Percentiles rank a stretch among this genome's conserved stretches.
phyloP scores from a whole-genome alignment of 2,888 invertebrate genomes.

The Diplolepis rosae region DNA sequence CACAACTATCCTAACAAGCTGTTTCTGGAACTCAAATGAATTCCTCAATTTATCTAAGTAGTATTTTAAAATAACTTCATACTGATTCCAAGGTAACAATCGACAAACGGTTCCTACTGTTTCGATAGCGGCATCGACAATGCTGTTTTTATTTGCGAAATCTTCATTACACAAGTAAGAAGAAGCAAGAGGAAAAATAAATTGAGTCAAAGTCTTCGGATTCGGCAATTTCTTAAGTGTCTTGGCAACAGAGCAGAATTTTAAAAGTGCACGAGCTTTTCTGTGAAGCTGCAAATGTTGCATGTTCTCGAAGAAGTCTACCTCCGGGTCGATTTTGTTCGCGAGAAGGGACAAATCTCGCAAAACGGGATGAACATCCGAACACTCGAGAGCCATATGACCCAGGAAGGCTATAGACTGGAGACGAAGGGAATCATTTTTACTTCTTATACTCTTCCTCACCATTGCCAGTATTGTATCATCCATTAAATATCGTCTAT shows the following conservation, averaged over 20 bases:
- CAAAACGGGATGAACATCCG: slow-evolving; percentile 82
- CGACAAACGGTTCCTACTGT: slow-evolving; percentile 85
- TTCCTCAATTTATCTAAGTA: slow-evolving; percentile 86
- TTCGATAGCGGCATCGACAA: slow-evolving; percentile 91
- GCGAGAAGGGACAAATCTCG: slow-evolving; percentile 81
- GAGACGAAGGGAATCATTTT: slow-evolving; percentile 83
- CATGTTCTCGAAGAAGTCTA: slow-evolving; percentile 96
- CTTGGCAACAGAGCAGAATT: slow-evolving; percentile 81
- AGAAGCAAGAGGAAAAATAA: slow-evolving; percentile 88
- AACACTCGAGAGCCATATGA: slow-evolving; percentile 83
- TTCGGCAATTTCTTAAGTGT: slow-evolving; percentile 78
- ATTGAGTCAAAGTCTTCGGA: slow-evolving; percentile 85
- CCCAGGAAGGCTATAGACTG: slow-evolving; percentile 88
- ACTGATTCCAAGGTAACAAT: slow-evolving; percentile 91
- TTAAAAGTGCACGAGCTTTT: slow-evolving; percentile 87
- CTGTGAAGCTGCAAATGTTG: slow-evolving; percentile 91
- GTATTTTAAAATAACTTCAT: slow-evolving; percentile 86
- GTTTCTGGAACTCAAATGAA: slow-evolving; percentile 86
- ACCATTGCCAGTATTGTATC: slow-evolving; percentile 84
- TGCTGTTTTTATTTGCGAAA: slow-evolving; percentile 84
- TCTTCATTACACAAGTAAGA: slow-evolving; percentile 86
- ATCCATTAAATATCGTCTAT: slow-evolving; percentile 82
- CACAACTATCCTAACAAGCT: slow-evolving; percentile 84
- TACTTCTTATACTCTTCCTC: slow-evolving; percentile 82
- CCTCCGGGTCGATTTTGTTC: slow-evolving; percentile 85